Percentiles rank a stretch among this genome's conserved stretches.
These are phyloP conservation scores for Porites evermanni DNA, from an alignment of 92 coral and sea anemone species.

Conservation along the genomic window DNA sequence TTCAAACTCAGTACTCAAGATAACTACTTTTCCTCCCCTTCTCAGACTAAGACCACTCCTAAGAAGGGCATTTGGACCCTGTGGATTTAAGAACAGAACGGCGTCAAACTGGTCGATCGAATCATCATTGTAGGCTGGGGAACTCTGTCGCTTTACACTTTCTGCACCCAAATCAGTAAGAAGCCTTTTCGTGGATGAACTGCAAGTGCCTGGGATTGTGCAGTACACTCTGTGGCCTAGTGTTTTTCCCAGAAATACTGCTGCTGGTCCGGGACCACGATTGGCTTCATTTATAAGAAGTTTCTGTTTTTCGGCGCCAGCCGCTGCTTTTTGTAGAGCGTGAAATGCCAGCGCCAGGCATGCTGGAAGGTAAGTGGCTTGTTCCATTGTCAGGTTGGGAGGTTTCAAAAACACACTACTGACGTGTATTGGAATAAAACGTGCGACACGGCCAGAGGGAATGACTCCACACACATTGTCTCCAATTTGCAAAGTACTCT, in stretches of 20 bases:
- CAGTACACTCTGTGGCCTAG: conserved; percentile 58
- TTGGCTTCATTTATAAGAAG: conserved; percentile 62
- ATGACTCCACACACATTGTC: conserved; percentile 60
- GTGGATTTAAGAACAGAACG: conserved; percentile 39
- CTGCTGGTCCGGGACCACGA: conserved; percentile 64
- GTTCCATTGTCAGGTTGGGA: conserved; percentile 23
- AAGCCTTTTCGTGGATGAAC: neutral
- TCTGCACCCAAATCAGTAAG: conserved; percentile 50
- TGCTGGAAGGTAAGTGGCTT: conserved; percentile 60
- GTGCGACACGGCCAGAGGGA: conserved; percentile 41
- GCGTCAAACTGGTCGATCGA: conserved; percentile 20
- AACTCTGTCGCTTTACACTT: conserved; percentile 28
- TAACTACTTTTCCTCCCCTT: conserved; percentile 43
- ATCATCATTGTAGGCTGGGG: neutral
- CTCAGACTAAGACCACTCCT: conserved; percentile 27
- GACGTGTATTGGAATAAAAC: conserved; percentile 8
- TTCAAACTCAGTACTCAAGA: conserved; percentile 1
- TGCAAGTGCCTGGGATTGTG: conserved; percentile 44
- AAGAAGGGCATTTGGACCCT: conserved; percentile 34
- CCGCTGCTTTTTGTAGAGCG: conserved; percentile 45
- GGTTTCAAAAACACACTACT: conserved; percentile 48
- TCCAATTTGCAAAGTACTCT: conserved; percentile 11
- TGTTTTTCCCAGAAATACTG: conserved; percentile 53
- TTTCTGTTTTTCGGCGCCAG: neutral
- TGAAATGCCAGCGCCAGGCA: conserved; percentile 60